phyloP scores from a whole-genome alignment of 2,113 vertebrate species.

The Mus musculus region DNA sequence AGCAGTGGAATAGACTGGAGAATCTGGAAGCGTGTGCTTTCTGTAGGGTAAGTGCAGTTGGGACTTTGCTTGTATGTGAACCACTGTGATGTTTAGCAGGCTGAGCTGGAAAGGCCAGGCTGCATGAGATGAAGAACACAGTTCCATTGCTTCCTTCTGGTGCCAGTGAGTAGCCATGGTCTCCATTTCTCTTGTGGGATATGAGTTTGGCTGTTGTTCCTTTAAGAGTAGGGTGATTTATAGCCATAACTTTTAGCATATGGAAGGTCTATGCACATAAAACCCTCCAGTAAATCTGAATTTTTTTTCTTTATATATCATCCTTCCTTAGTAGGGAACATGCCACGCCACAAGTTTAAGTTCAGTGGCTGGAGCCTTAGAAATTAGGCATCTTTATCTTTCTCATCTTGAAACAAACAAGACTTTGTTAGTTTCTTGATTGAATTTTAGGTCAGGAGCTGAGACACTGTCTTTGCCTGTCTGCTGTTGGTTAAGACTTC shows the following conservation, averaged over 20 bases:
- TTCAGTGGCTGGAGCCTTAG: background rate
- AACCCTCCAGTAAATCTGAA: conserved; percentile 15
- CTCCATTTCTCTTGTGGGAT: conserved; percentile 13
- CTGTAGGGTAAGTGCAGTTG: background rate
- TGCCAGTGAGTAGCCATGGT: background rate
- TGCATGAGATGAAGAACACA: conserved; percentile 38
- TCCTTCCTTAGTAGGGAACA: background rate
- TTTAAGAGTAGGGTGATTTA: conserved; percentile 13
- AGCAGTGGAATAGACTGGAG: conserved; percentile 12
- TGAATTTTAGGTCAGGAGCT: background rate
- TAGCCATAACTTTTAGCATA: background rate
- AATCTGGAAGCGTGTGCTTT: conserved; percentile 51
- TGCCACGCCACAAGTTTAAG: background rate
- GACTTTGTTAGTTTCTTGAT: background rate
- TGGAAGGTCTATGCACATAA: background rate
- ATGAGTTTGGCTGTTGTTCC: conserved; percentile 18
- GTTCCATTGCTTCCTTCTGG: background rate
- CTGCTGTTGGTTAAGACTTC: conserved; percentile 39
- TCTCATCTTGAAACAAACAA: conserved; percentile 20
- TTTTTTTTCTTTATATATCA: background rate
- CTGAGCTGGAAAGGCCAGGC: conserved; percentile 40
- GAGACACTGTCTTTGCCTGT: background rate
- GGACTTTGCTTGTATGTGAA: conserved; percentile 51
- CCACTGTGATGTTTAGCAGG: conserved; percentile 17
- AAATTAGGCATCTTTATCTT: background rate